Base-by-base conservation (phyloP, 1,140 invertebrate species). In the Semibalanus balanoides region DNA sequence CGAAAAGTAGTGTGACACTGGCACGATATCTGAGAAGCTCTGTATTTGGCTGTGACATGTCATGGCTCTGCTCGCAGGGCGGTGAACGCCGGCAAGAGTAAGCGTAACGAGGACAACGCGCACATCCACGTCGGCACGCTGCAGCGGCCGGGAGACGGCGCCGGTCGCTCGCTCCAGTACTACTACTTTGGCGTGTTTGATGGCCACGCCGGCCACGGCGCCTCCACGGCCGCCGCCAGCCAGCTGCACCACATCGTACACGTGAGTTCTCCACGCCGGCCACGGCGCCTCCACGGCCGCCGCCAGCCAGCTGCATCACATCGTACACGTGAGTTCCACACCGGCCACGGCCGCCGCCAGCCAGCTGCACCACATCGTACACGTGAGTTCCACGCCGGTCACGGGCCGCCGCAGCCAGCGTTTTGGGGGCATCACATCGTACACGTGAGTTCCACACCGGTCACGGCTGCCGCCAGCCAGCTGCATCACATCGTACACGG, bases 121-220 rank as follows among this genome's bases (percentile, higher is more conserved):
- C 85, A 89, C 30, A 86, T 88, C 76, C 83, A 84, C 77, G 77
- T 78, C 28, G 81, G 82, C 25, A 0, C 11, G 11, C 29, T 72
- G 29, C n/a, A 27, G 3, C 70, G n/a, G 70, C 70, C 70, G 70
- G 11, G 9, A 17, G 11, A 11, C 11, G 11, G 70, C 70, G 70
- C 78, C 30, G 77, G 79, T 72, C 30, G 69, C n/a, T 73, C 75
- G n/a, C 79, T 90, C 78, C 87, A 87, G 70, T 92, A 91, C 80
- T 86, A 89, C 30, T 92, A 93, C 84, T 95, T 93, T 86, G 92
- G 88, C 69, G 88, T 95, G 79, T 95, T 94, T 85, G 93, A 94
- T 85, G 93, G 93, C 1, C 93, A 95, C 86, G 93, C 91, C 74
- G 93, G 93, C 19, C 88, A 88, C 82, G 91, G 91, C 77, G 92